phyloP scores from a whole-genome alignment of 2,888 invertebrate species.

The Drosophila incognita region DNA sequence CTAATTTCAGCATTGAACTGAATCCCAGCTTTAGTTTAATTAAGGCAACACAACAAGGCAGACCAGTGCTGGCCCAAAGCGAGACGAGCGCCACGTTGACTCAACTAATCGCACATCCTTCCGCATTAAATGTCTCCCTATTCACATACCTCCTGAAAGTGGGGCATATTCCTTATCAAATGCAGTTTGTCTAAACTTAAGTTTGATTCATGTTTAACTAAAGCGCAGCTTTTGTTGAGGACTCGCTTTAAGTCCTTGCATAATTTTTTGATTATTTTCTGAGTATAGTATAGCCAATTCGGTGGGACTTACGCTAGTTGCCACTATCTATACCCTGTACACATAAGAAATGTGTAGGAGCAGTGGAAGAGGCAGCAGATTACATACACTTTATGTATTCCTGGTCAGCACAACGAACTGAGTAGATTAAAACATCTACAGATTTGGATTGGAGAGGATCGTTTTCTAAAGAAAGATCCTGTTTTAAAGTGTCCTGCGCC shows the following conservation, averaged over 20 bases:
- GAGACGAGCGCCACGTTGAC: slow-evolving; percentile 60
- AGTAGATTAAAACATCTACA: background rate
- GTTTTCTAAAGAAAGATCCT: background rate
- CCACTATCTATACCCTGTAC: background rate
- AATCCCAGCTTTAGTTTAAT: slow-evolving; percentile 79
- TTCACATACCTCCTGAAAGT: background rate
- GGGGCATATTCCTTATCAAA: background rate
- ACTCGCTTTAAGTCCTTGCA: background rate
- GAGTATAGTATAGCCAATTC: background rate
- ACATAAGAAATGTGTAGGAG: background rate
- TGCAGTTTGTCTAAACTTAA: background rate
- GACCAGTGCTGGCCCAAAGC: slow-evolving; percentile 68
- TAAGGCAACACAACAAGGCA: slow-evolving; percentile 78
- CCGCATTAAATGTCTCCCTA: slow-evolving; percentile 65
- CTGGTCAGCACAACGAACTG: background rate
- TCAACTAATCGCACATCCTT: slow-evolving; percentile 80
- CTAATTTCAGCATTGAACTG: slow-evolving; percentile 80
- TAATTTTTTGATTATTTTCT: background rate
- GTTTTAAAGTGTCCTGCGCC: background rate
- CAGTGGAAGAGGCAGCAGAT: background rate
- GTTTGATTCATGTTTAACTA: background rate
- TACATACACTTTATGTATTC: background rate
- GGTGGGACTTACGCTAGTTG: background rate
- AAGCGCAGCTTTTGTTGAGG: background rate
- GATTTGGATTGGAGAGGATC: background rate